These are phyloP conservation scores for Belonocnema kinseyi DNA, from an alignment of 1,140 invertebrate species.

Conservation along the genomic window DNA sequence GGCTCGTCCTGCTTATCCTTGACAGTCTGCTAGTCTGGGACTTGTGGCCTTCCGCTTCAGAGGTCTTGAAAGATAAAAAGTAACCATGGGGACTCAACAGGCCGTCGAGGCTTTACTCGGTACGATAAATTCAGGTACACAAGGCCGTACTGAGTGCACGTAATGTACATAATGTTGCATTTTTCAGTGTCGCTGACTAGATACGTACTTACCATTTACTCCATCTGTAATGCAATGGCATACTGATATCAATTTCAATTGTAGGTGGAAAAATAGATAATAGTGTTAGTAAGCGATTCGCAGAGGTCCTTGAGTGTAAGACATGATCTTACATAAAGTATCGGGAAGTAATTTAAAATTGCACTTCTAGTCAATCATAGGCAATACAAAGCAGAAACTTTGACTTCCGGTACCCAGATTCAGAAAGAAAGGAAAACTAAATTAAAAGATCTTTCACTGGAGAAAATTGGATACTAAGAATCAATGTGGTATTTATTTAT, in stretches of 20 bases:
- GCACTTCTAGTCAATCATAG: neutral
- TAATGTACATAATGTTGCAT: conserved; percentile 49
- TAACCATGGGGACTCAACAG: conserved; percentile 20
- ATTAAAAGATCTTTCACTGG: too few species aligned
- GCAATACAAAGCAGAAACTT: neutral
- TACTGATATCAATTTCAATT: conserved; percentile 8
- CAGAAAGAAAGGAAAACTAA: neutral
- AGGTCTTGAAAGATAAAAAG: conserved; percentile 25
- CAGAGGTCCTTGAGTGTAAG: conserved; percentile 46
- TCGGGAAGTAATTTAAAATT: conserved; percentile 48
- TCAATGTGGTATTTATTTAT: too few species aligned
- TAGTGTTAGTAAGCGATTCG: conserved; percentile 26
- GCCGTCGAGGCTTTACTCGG: conserved; percentile 52
- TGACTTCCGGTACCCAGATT: neutral
- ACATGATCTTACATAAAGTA: conserved; percentile 53
- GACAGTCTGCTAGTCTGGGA: conserved; percentile 51
- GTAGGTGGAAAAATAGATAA: neutral
- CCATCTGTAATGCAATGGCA: neutral
- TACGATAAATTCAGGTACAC: conserved; percentile 63
- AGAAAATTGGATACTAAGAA: too few species aligned
- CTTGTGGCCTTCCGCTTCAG: conserved; percentile 44
- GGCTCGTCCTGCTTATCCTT: conserved; percentile 51
- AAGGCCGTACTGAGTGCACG: conserved; percentile 55
- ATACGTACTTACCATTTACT: conserved; percentile 14
- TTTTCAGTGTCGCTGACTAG: conserved; percentile 32